A percentile compares a stretch with the other conserved stretches of the same genome.
phyloP scores from a whole-genome alignment of 2,113 vertebrate genomes.

The Hyaena hyaena region DNA sequence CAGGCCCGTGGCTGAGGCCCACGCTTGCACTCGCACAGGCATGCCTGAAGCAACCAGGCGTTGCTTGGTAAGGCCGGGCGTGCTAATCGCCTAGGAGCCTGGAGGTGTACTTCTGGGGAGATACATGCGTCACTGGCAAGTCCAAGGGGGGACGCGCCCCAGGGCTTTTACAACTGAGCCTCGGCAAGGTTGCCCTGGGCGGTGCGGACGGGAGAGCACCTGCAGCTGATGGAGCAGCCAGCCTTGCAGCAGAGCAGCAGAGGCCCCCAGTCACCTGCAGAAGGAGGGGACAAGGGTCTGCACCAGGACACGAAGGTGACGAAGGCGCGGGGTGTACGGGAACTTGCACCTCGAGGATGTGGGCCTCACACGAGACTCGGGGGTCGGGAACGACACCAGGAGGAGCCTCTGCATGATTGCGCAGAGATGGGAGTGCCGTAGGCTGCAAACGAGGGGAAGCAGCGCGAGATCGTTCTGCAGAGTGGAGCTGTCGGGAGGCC shows the following conservation, averaged over 20 bases:
- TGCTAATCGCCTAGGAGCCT: accelerated
- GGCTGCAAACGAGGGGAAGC: not conserved
- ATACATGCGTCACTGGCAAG: not conserved
- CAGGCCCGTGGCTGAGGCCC: not conserved
- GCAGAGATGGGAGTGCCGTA: not conserved
- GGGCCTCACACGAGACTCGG: not conserved
- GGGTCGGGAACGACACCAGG: not conserved
- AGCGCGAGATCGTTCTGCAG: accelerated
- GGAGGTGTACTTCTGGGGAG: not conserved
- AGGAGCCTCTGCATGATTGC: not conserved
- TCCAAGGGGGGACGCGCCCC: accelerated
- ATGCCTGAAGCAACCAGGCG: not conserved
- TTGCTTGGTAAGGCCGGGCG: not conserved
- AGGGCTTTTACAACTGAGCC: not conserved
- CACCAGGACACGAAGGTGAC: too few species aligned
- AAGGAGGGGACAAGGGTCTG: not conserved
- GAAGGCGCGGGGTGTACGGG: accelerated
- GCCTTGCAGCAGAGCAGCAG: not conserved
- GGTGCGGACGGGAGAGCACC: accelerated
- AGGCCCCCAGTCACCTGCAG: not conserved
- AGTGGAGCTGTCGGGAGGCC: accelerated
- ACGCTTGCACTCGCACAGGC: not conserved
- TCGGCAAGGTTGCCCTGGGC: accelerated
- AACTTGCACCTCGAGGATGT: accelerated
- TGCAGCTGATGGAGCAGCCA: not conserved